phyloP scores from a whole-genome alignment of 2,797 vertebrate genomes.

The Hafferia zeledoni region DNA sequence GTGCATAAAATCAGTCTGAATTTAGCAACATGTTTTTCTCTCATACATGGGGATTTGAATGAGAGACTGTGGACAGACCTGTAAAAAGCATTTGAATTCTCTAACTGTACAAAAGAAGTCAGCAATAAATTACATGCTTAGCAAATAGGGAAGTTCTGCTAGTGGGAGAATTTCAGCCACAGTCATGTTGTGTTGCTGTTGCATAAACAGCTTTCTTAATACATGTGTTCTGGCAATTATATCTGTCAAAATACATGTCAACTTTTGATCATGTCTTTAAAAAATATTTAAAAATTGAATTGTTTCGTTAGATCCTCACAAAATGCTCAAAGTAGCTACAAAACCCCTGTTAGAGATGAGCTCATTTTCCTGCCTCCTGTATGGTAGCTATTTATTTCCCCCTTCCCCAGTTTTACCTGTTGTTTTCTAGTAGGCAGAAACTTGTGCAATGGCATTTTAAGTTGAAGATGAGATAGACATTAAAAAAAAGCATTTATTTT shows the following conservation, averaged over 20 bases:
- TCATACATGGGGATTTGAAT: slow-evolving; percentile 46
- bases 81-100: slow-evolving; percentile 53
- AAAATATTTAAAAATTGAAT: neutral
- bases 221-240: neutral
- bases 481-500: neutral
- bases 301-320: neutral
- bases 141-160: neutral
- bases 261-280: neutral
- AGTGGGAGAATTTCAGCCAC: neutral
- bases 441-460: neutral
- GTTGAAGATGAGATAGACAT: neutral
- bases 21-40: slow-evolving; percentile 29
- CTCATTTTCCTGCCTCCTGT: neutral
- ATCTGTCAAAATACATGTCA: neutral
- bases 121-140: neutral
- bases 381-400: neutral
- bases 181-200: neutral
- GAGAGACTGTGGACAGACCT: neutral
- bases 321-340: neutral
- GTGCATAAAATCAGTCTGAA: slow-evolving; percentile 25
- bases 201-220: neutral
- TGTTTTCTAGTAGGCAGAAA: neutral
- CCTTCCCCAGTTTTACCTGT: neutral
- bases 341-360: neutral
- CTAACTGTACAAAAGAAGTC: slow-evolving; percentile 37